Percentiles rank a stretch among this genome's conserved stretches.
Evolutionary conservation across 1,140 invertebrate species (phyloP).

Genomic region (Pemphigus obesinymphae): DNA sequence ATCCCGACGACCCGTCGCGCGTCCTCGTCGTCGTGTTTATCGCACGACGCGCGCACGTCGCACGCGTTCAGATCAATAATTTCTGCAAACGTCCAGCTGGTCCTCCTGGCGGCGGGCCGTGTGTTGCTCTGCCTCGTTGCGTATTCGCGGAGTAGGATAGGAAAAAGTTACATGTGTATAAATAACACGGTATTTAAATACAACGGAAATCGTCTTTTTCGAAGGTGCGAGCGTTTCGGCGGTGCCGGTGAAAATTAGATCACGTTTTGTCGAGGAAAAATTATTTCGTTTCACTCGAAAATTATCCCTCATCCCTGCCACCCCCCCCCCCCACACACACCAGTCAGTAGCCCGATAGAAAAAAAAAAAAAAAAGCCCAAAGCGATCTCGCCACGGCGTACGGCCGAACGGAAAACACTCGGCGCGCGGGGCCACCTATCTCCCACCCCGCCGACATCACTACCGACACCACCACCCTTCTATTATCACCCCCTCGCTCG

Average conservation of each 20-base stretch:
- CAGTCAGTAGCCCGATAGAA: too few relatives aligned
- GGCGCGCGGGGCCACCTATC: not conserved
- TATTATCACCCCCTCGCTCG: not conserved
- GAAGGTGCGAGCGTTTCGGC: too few relatives aligned
- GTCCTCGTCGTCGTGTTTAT: not conserved
- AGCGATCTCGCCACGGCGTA: too few relatives aligned
- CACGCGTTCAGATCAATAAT: conserved; percentile 19
- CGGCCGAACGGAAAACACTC: not conserved
- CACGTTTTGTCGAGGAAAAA: too few relatives aligned
- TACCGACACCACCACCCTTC: not conserved
- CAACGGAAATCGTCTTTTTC: too few relatives aligned
- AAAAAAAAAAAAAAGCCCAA: too few relatives aligned
- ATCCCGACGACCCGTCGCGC: not conserved
- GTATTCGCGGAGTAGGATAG: not conserved
- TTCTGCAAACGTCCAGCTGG: conserved; percentile 31
- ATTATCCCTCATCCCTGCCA: too few relatives aligned
- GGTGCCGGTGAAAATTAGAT: too few relatives aligned
- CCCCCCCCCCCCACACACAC: too few relatives aligned
- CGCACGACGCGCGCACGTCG: not conserved
- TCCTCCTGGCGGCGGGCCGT: not conserved
- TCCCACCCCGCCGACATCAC: not conserved
- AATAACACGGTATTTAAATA: too few relatives aligned
- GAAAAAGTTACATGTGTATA: not conserved
- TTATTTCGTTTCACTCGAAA: too few relatives aligned
- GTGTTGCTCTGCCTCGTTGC: conserved; percentile 8